A percentile compares a stretch with the other conserved stretches of the same genome.
phyloP scores from a whole-genome alignment of 2,113 vertebrate species.

The Pituophis catenifer region DNA sequence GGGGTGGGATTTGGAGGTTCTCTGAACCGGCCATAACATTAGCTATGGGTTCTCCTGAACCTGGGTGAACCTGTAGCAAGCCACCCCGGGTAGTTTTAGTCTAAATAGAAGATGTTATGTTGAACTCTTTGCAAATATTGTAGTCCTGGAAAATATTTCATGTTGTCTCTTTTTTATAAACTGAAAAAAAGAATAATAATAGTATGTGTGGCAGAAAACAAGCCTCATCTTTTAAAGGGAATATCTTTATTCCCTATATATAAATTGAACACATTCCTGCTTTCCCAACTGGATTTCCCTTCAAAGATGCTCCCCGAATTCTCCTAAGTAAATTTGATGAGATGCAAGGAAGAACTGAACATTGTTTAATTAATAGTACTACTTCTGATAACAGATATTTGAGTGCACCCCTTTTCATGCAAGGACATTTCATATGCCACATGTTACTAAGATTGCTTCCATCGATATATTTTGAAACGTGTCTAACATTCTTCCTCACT shows the following conservation, averaged over 20 bases:
- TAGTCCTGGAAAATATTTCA: not conserved
- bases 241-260: not conserved
- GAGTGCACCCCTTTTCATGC: not conserved
- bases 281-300: not conserved
- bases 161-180: not conserved
- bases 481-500: not conserved
- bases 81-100: not conserved
- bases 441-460: not conserved
- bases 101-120: not conserved
- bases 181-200: not conserved
- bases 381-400: not conserved
- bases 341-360: not conserved
- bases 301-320: not conserved
- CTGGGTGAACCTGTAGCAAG: too few species aligned
- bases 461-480: not conserved
- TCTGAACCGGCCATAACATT: too few species aligned
- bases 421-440: not conserved
- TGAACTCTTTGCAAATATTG: not conserved
- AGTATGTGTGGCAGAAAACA: not conserved
- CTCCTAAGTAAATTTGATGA: not conserved
- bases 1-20: too few species aligned
- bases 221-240: not conserved
- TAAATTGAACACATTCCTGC: not conserved
- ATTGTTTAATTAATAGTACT: not conserved
- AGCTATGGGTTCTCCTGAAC: too few species aligned